A percentile compares a stretch with the other conserved stretches of the same genome.
Conservation (phyloP, 2,797 vertebrate genomes). For the Euthynnus affinis region DNA sequence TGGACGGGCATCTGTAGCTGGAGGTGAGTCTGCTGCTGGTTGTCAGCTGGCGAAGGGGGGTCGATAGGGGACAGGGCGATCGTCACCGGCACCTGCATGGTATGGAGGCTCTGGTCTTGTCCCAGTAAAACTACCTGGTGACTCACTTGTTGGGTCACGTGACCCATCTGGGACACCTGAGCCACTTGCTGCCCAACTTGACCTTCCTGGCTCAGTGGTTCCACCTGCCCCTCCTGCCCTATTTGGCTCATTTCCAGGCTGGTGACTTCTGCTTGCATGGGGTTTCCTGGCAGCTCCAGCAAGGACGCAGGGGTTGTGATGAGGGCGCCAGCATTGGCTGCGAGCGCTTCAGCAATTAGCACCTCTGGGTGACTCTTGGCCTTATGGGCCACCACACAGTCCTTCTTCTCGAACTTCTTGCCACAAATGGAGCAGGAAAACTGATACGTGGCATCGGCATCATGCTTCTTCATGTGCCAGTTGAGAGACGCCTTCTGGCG, state of each 20-base stretch:
- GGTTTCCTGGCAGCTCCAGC: constrained; percentile 83
- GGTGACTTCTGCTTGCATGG: constrained; percentile 59
- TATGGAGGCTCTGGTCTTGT: constrained; percentile 89
- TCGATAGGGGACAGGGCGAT: constrained; percentile 88
- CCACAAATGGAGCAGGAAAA: constrained; percentile 98
- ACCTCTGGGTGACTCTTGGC: constrained; percentile 93
- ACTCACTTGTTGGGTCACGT: constrained; percentile 73
- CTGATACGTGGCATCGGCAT: constrained; percentile 96
- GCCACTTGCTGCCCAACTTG: constrained; percentile 65
- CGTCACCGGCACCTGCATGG: constrained; percentile 90
- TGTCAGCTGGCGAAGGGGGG: constrained; percentile 87
- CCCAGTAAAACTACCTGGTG: constrained; percentile 85
- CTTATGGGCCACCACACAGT: constrained; percentile 98
- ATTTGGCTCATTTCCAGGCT: constrained; percentile 63
- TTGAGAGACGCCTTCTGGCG: constrained; percentile 98
- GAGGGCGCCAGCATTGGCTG: constrained; percentile 93
- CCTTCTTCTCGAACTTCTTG: constrained; percentile 99
- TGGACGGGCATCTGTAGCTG: constrained; percentile 87
- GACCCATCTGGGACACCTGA: constrained; percentile 71
- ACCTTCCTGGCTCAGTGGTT: constrained; percentile 72
- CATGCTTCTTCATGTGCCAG: constrained; percentile 99
- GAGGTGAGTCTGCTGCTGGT: constrained; percentile 84
- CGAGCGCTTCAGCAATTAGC: constrained; percentile 96
- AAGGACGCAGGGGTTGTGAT: constrained; percentile 94
- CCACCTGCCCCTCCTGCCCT: constrained; percentile 64